Percentiles rank a stretch among this genome's conserved stretches.
Evolutionary conservation across 2,797 vertebrate species (phyloP).

Genomic region (Mormyrops attenuatus): DNA sequence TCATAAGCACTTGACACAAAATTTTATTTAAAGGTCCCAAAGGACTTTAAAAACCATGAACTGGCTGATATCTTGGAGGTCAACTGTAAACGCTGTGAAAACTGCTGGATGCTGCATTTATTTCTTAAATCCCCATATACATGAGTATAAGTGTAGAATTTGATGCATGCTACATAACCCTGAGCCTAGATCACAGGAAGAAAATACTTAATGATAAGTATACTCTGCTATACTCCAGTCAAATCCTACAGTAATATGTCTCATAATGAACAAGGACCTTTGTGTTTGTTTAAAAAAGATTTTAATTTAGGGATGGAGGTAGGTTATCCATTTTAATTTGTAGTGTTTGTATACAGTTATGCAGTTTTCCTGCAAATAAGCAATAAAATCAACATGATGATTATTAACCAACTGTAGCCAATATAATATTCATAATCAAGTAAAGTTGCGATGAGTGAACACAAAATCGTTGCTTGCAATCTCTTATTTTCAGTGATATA

Average conservation of each 20-base stretch:
- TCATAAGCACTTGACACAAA: not conserved
- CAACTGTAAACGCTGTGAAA: not conserved
- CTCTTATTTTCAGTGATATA: not conserved
- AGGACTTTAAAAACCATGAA: not conserved
- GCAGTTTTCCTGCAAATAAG: not conserved
- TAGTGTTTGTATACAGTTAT: not conserved
- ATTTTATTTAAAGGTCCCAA: not conserved
- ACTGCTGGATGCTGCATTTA: not conserved
- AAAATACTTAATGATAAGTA: not conserved
- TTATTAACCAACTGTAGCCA: not conserved
- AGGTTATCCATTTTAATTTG: not conserved
- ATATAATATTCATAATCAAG: not conserved
- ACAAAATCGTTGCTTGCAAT: not conserved
- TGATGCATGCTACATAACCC: not conserved
- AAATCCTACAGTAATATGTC: not conserved
- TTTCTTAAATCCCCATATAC: not conserved
- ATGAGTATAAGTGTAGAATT: not conserved
- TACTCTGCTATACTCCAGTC: not conserved
- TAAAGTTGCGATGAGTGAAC: not conserved
- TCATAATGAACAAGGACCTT: not conserved
- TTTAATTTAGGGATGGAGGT: not conserved
- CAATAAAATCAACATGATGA: not conserved
- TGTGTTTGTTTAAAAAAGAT: not conserved
- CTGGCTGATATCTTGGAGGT: not conserved
- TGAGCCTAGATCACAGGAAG: not conserved